These are phyloP conservation scores for Athalia cordata DNA, from an alignment of 2,888 invertebrate species.

Conservation along the genomic window DNA sequence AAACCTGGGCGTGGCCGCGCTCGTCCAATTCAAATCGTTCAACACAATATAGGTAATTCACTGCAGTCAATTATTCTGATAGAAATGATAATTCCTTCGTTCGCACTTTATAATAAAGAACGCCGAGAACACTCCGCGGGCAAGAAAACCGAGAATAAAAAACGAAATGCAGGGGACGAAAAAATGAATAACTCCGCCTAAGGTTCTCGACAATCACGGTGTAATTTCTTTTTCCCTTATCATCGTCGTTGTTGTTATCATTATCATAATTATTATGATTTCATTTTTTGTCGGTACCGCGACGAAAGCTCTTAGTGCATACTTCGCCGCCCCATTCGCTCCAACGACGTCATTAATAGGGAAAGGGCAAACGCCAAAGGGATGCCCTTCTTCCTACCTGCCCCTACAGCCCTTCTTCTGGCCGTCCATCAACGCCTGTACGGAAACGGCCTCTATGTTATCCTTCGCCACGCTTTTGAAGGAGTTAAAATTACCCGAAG, in stretches of 20 bases:
- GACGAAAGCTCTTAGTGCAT: not conserved
- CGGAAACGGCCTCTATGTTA: not conserved
- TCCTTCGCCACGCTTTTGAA: not conserved
- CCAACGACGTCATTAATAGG: not conserved
- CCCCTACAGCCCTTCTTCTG: too few relatives aligned
- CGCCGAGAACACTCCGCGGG: not conserved
- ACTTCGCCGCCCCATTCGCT: not conserved
- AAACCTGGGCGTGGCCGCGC: too few relatives aligned
- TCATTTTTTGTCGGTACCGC: not conserved
- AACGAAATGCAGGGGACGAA: not conserved
- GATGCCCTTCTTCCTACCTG: not conserved
- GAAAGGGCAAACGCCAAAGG: not conserved
- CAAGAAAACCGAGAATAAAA: not conserved
- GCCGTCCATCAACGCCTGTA: not conserved
- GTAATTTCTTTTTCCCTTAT: not conserved
- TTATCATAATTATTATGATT: not conserved
- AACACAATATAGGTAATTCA: too few relatives aligned
- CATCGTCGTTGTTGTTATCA: not conserved
- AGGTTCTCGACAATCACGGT: not conserved
- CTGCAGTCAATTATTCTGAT: too few relatives aligned
- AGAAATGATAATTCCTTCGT: too few relatives aligned
- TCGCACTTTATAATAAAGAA: not conserved
- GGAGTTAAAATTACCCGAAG: conserved; percentile 9
- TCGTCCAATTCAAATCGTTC: too few relatives aligned
- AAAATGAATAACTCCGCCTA: not conserved